Evolutionary conservation across 2,888 invertebrate species (phyloP).

Genomic region (Orthonychiurus folsomi): DNA sequence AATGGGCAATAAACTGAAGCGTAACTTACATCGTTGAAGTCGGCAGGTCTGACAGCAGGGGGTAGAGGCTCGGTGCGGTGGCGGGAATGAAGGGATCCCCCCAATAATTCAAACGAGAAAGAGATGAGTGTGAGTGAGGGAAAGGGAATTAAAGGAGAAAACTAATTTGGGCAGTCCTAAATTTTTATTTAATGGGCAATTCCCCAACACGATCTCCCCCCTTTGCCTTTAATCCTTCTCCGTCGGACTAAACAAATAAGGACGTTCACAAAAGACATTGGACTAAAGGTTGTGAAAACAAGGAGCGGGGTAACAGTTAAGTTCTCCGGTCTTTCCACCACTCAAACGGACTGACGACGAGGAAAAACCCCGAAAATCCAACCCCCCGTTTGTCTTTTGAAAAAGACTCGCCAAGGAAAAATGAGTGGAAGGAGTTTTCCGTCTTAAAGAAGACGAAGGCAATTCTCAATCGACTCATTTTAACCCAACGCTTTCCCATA

Average conservation of each 20-base stretch:
- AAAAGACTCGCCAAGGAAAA: not conserved
- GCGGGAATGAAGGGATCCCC: not conserved
- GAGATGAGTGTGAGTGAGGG: constrained; percentile 2
- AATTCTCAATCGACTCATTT: constrained; percentile 40
- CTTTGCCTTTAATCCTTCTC: not conserved
- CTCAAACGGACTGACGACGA: not conserved
- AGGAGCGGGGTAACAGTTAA: not conserved
- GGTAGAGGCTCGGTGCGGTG: too few species aligned
- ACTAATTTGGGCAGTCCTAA: constrained; percentile 26
- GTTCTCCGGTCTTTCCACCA: not conserved
- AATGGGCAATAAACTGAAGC: not conserved
- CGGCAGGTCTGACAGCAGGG: too few species aligned
- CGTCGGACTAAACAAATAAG: not conserved
- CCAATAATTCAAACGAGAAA: not conserved
- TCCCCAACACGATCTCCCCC: constrained; percentile 9
- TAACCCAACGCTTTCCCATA: constrained; percentile 36
- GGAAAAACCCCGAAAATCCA: not conserved
- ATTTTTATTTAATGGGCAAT: constrained; percentile 28
- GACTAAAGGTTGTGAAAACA: not conserved
- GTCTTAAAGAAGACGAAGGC: constrained; percentile 7
- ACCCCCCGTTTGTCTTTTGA: not conserved
- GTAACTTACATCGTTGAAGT: too few species aligned
- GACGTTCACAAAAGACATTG: not conserved
- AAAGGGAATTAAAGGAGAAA: constrained; percentile 20
- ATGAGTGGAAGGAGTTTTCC: not conserved